A percentile compares a stretch with the other conserved stretches of the same genome.
Conservation (phyloP, 2,888 invertebrate genomes). For the Torymus texanus region DNA sequence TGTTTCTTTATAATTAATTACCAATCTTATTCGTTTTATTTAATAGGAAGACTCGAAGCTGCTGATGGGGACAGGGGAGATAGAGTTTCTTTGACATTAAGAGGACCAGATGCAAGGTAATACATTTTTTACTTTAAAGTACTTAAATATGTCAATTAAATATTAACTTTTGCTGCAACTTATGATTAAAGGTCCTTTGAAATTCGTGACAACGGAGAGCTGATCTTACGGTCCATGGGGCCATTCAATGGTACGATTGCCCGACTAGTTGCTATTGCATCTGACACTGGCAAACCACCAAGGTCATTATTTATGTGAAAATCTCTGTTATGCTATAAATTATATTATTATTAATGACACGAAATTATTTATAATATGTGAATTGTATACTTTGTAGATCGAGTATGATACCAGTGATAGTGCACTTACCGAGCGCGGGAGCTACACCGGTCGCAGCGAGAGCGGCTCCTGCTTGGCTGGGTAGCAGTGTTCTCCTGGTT, state of each 20-base stretch:
- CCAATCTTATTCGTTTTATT: not conserved
- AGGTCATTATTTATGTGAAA: conserved; percentile 75
- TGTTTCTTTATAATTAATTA: not conserved
- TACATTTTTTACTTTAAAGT: not conserved
- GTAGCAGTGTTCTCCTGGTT: conserved; percentile 76
- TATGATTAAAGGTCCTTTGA: conserved; percentile 78
- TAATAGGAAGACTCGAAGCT: conserved; percentile 85
- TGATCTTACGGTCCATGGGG: conserved; percentile 75
- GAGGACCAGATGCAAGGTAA: conserved; percentile 83
- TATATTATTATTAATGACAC: no score
- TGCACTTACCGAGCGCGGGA: conserved; percentile 74
- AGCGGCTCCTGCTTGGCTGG: conserved; percentile 76
- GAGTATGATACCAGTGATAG: conserved; percentile 76
- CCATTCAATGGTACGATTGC: conserved; percentile 78
- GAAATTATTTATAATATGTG: no score
- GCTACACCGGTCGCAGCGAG: conserved; percentile 72
- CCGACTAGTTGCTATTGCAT: conserved; percentile 88
- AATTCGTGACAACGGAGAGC: conserved; percentile 81
- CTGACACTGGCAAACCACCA: conserved; percentile 90
- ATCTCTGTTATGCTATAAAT: no score
- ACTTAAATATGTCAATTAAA: conserved; percentile 5
- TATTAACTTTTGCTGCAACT: conserved; percentile 3
- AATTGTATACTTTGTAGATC: conserved; percentile 60
- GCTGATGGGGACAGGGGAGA: conserved; percentile 91
- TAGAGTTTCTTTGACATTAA: conserved; percentile 82